Evolutionary conservation across 2,888 invertebrate genomes (phyloP), one percentile per base, ranked within the genome.

Genomic region (Tetheella fluctuosa): DNA sequence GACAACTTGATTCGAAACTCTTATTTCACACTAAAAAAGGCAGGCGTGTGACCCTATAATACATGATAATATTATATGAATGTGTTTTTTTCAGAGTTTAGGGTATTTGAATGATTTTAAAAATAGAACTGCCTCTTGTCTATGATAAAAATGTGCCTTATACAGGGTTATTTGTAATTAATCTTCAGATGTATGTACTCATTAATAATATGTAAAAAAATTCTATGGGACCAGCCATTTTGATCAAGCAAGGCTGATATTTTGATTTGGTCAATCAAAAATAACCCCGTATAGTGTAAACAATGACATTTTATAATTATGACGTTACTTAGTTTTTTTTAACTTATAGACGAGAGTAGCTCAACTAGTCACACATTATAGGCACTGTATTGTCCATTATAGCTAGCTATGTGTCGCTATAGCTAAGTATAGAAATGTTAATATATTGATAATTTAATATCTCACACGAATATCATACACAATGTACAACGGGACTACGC

Each of bases 401-500:
- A 61, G 59, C 63, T 62, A 61, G 59, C 63, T 55, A 59, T 52
- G 42, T 48, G 20, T 48, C 20, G 17, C 20, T 20, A 48, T 63
- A n/a, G n/a, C n/a, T n/a, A n/a, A n/a, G n/a, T n/a, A n/a, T n/a
- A 59, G 53, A 55, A 59, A 58, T 58, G 59, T 60, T 48, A 59
- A 64, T 55, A 48, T 65, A 65, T 54, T 63, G 65, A 63, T 62
- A 53, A 64, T 59, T 70, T 69, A 62, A 69, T 70, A 72, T 71
- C 67, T 70, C 68, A 67, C 62, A 54, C 65, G 73, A 65, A 63
- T 84, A 82, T 82, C 59, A 80, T 88, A 88, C 84, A 88, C 72
- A 86, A 85, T 87, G 78, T 88, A 89, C 88, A 89, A 75, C 77
- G 78, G 69, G 65, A 77, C 77, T 84, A 82, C 75, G 76, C 73